phyloP scores from a whole-genome alignment of 1,140 invertebrate species.

The Aradophagus sp. region DNA sequence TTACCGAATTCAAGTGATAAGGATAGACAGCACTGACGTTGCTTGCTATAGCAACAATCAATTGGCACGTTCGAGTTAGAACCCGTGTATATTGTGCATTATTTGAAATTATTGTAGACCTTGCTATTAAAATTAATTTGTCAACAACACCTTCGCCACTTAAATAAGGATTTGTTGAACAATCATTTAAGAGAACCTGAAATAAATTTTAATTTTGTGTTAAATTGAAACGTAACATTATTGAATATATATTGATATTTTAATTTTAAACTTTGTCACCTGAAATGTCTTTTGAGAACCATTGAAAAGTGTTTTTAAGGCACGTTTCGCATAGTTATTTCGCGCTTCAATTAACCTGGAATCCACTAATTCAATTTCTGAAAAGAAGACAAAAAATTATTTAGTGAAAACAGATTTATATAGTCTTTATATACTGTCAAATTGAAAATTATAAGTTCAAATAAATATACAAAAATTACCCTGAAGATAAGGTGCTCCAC shows the following conservation, averaged over 20 bases:
- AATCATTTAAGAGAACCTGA: slow-evolving; percentile 72
- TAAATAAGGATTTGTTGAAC: slow-evolving; percentile 66
- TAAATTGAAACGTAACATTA: no score
- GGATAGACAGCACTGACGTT: slow-evolving; percentile 71
- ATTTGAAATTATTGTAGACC: slow-evolving; percentile 71
- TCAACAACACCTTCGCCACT: slow-evolving; percentile 71
- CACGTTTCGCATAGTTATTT: slow-evolving; percentile 70
- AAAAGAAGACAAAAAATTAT: slow-evolving; percentile 12
- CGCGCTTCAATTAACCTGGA: slow-evolving; percentile 66
- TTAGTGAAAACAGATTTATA: no score
- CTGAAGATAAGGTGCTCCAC: slow-evolving; percentile 66
- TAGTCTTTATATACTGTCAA: no score
- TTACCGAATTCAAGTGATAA: slow-evolving; percentile 66
- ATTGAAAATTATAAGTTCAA: slow-evolving; percentile 6
- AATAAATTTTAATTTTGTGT: slow-evolving; percentile 5
- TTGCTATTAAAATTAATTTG: slow-evolving; percentile 71
- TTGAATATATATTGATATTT: no score
- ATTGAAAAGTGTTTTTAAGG: slow-evolving; percentile 72
- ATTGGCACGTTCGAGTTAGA: slow-evolving; percentile 71
- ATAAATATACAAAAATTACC: slow-evolving; percentile 58
- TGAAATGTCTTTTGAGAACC: slow-evolving; percentile 73
- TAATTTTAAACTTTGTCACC: slow-evolving; percentile 53
- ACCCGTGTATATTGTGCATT: slow-evolving; percentile 73
- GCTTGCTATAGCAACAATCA: slow-evolving; percentile 71
- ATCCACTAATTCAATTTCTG: slow-evolving; percentile 70